These are phyloP conservation scores for Smutsia gigantea DNA, from an alignment of 2,797 vertebrate genomes.

Conservation along the genomic window DNA sequence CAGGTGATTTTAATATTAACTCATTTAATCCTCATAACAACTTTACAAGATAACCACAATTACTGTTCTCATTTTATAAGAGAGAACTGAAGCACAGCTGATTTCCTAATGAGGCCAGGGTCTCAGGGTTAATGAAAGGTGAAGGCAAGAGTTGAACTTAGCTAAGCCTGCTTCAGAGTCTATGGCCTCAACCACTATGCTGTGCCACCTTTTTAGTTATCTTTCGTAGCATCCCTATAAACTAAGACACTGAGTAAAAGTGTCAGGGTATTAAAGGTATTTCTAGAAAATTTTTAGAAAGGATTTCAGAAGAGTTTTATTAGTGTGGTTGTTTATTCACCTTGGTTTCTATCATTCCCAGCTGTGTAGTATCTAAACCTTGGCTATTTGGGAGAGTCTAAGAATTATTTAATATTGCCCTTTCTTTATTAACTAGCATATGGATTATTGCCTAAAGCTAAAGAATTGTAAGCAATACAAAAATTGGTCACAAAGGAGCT, in stretches of 20 bases:
- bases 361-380: not conserved
- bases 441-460: not conserved
- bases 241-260: not conserved
- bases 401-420: not conserved
- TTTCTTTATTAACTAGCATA: not conserved
- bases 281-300: not conserved
- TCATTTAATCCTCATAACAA: not conserved
- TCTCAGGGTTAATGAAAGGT: not conserved
- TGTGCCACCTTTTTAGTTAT: not conserved
- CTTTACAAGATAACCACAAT: not conserved
- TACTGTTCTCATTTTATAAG: not conserved
- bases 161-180: too few relatives aligned
- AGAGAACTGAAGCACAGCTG: not conserved
- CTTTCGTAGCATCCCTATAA: not conserved
- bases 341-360: not conserved
- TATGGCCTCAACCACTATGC: rapidly evolving
- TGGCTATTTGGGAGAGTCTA: not conserved
- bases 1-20: not conserved
- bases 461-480: not conserved
- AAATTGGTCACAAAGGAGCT: not conserved
- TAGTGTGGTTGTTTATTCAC: not conserved
- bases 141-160: not conserved
- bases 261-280: not conserved
- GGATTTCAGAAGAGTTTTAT: not conserved
- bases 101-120: not conserved